phyloP scores from a whole-genome alignment of 2,888 invertebrate species.

The Argyra leucocephala region DNA sequence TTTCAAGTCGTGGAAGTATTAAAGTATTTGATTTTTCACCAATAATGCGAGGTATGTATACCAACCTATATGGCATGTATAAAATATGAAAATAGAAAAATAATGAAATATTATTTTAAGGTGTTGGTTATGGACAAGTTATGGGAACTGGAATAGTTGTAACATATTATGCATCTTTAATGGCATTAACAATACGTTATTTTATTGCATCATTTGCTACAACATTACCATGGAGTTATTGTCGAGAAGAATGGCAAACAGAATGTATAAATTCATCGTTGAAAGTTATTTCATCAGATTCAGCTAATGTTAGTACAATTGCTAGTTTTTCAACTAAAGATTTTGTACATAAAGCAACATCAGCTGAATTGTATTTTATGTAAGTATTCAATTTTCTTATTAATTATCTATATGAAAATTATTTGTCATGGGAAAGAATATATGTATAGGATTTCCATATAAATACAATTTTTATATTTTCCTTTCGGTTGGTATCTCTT shows the following conservation, averaged over 20 bases:
- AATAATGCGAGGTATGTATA: constrained; percentile 53
- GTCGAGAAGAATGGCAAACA: constrained; percentile 47
- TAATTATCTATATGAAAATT: neutral
- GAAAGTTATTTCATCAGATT: constrained; percentile 16
- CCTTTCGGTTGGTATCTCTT: no score
- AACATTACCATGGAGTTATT: constrained; percentile 55
- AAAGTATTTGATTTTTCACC: constrained; percentile 57
- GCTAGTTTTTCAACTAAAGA: neutral
- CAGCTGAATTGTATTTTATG: constrained; percentile 44
- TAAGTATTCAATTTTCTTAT: constrained; percentile 28
- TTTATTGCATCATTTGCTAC: constrained; percentile 52
- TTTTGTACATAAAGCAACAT: constrained; percentile 30
- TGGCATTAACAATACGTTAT: constrained; percentile 57
- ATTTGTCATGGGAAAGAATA: no score
- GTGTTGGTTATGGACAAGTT: constrained; percentile 50
- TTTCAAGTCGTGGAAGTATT: constrained; percentile 57
- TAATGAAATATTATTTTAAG: constrained; percentile 31
- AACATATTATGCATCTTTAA: constrained; percentile 57
- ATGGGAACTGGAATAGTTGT: constrained; percentile 49
- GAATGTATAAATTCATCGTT: constrained; percentile 36
- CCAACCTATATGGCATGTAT: neutral
- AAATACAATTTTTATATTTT: no score
- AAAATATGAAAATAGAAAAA: neutral
- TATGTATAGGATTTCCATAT: no score
- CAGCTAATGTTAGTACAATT: neutral